Base-by-base conservation (phyloP, 2,888 invertebrate genomes). In the Plebejus argus region DNA sequence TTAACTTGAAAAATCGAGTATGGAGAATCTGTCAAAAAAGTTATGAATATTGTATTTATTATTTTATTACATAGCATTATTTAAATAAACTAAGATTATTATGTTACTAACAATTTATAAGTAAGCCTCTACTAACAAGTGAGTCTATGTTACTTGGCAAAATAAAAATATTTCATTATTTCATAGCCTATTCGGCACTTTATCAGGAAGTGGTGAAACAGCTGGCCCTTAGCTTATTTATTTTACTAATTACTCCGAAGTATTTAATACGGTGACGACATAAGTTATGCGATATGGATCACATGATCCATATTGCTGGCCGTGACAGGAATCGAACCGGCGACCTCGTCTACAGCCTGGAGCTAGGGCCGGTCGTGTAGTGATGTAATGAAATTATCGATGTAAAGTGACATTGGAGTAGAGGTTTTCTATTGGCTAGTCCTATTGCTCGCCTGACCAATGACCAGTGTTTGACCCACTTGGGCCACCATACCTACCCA, bases 391-490 rank as follows among this genome's bases (percentile, higher is more conserved):
- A 39, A 76, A 70, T 70, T 23, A 20, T 70, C 70, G 33, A 76
- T 71, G 39, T 72, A 77, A 71, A 77, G 23, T 72, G 77, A 72
- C 77, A 77, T 77, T 77, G 78, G 70, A 78, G 79, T 72, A 74
- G 76, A 78, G 76, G 35, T 76, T 78, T 79, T 75, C 79, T 61
- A 81, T 81, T 81, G 81, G 81, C 70, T 78, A 78, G 33, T 15
- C 66, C 74, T 70, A 75, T 76, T 61, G 35, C 20, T 76, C 66
- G 61, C 76, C 76, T 76, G 74, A 71, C 81, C 81, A 82, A 82
- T 82, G 80, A 74, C 23, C 58, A 77, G 76, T 49, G 70, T 35
- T 35, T 80, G 80, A 81, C 80, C 81, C 78, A 81, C 74, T 76
- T 81, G 71, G 58, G 45, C n/a, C 15, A 28, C 49, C 23, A 79